Evolutionary conservation across 2,113 vertebrate species (phyloP).

Genomic region (Oenanthe oenanthe): DNA sequence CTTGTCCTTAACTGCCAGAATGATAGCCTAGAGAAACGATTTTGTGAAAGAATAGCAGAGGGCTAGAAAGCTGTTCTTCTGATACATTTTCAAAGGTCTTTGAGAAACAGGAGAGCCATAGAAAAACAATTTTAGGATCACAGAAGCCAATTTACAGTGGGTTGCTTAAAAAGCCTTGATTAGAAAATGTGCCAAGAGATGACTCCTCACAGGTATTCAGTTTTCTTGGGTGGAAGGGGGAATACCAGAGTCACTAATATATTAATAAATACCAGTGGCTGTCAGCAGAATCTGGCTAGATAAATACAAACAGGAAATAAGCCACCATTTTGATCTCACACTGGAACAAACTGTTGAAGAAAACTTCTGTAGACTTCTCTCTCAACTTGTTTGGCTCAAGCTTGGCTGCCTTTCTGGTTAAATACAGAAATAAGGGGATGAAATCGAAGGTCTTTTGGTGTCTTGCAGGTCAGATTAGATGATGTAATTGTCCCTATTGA

Average conservation of each 20-base stretch:
- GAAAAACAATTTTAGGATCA: background rate
- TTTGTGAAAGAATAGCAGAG: background rate
- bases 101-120: background rate
- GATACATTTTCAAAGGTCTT: background rate
- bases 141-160: background rate
- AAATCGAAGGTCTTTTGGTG: background rate
- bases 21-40: background rate
- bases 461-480: background rate
- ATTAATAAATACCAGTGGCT: background rate
- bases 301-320: background rate
- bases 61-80: background rate
- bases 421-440: background rate
- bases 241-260: background rate
- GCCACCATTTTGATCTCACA: background rate
- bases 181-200: background rate
- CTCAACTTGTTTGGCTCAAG: background rate
- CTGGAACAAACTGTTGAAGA: background rate
- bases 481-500: background rate
- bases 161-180: background rate
- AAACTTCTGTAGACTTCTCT: background rate
- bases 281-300: background rate
- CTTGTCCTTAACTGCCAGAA: background rate
- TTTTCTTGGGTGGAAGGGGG: background rate
- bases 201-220: background rate
- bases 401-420: background rate